Evolutionary conservation across 2,888 invertebrate genomes (phyloP), one percentile per base, ranked within the genome.

Genomic region (Drosophila helvetica): DNA sequence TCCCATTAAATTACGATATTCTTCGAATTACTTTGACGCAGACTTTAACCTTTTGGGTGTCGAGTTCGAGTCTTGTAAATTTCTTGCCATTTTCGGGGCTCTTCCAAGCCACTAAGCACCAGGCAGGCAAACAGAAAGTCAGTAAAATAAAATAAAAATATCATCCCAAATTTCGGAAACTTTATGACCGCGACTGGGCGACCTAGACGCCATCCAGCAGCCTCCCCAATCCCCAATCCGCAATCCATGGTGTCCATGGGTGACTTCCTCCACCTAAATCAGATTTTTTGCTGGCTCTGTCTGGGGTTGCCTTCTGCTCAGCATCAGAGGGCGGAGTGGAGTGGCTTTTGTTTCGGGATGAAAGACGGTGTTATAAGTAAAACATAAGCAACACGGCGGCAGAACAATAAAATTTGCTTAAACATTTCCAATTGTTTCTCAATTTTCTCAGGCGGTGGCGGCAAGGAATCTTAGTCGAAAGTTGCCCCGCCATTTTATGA

Each of bases 391-490:
- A 68, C 48, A 70, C 60, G 55, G 43, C 43, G 63, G 50, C 59
- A 57, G 61, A 73, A 73, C 62, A 77, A 81, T 82, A 79, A 80
- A 86, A 86, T 77, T 63, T 74, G 55, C 66, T 83, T 80, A 80
- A 86, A 83, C 74, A 79, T 80, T 80, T 79, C 43, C 68, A 80
- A 83, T 86, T 80, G 80, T 86, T 88, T 88, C 81, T 79, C 80
- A 86, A 85, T 86, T 86, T 86, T 54, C 52, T 18, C 38, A 45
- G 42, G 18, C 54, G 54, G 22, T 33, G 70, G n/a, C 60, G 42
- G 51, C 9, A 33, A 47, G 54, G 65, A 73, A 65, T 60, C 60
- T 52, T 60, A 73, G 73, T 51, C 59, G 59, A 72, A 78, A 85
- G 83, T 82, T 82, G 65, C 63, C 74, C 67, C 75, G 72, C 66